A percentile compares a stretch with the other conserved stretches of the same genome.
Evolutionary conservation across 2,888 invertebrate genomes (phyloP).

Genomic region (Disparrhopalites patrizii): DNA sequence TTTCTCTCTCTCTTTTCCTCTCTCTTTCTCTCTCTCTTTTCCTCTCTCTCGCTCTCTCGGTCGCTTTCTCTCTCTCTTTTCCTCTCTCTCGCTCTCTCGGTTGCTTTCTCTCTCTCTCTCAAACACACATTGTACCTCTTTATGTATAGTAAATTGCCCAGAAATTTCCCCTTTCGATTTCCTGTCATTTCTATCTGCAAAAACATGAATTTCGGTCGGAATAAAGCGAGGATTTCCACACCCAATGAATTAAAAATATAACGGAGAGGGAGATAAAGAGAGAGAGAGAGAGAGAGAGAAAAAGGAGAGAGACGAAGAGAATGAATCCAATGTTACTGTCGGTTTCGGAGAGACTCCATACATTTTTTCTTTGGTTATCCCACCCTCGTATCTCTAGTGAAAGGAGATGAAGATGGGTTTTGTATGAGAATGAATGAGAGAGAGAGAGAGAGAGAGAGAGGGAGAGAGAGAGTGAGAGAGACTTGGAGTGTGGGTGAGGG

Average conservation of each 20-base stretch:
- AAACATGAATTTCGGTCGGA: constrained; percentile 7
- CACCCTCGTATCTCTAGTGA: too few species aligned
- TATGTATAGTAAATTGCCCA: not conserved
- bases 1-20: not conserved
- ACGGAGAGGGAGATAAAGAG: not conserved
- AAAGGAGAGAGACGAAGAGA: not conserved
- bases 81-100: too few species aligned
- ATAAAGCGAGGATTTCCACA: constrained; percentile 6
- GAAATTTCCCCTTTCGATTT: constrained; percentile 13
- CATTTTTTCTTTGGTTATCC: too few species aligned
- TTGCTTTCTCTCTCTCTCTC: constrained; percentile 26
- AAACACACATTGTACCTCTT: too few species aligned
- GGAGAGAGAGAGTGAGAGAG: not conserved
- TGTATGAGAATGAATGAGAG: not conserved
- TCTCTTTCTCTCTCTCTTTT: too few species aligned
- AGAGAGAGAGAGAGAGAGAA: not conserved
- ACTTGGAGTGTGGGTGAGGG: not conserved
- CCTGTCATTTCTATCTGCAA: constrained; percentile 8
- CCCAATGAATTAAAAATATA: constrained; percentile 1
- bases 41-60: constrained; percentile 26
- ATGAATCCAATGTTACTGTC: too few species aligned
- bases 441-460: not conserved
- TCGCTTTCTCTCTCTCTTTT: constrained; percentile 1
- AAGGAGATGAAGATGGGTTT: not conserved
- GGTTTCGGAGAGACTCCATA: too few species aligned